Evolutionary conservation across 2,113 vertebrate species (phyloP).

Genomic region (Glaucidium brasilianum): DNA sequence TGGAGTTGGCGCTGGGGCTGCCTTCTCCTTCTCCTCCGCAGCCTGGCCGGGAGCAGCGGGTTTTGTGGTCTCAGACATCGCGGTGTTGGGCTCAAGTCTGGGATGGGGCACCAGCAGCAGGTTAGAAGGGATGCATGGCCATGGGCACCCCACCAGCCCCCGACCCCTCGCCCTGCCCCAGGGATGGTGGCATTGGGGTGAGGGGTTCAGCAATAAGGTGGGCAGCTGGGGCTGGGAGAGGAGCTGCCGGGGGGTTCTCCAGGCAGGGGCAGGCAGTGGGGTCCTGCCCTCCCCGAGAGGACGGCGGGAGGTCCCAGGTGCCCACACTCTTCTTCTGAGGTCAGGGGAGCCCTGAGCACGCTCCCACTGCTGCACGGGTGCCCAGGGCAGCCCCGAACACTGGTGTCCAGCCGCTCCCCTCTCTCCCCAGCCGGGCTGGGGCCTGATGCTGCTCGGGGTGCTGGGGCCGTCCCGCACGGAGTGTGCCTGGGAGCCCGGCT

Average conservation of each 20-base stretch:
- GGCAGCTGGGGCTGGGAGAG: neutral
- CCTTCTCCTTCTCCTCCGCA: slow-evolving; percentile 84
- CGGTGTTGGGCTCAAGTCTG: slow-evolving; percentile 58
- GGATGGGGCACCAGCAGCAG: slow-evolving; percentile 18
- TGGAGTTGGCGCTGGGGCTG: slow-evolving; percentile 17
- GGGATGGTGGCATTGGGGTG: accelerated
- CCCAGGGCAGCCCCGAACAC: neutral
- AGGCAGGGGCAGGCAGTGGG: neutral
- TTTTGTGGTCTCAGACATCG: slow-evolving; percentile 88
- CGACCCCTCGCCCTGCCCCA: accelerated
- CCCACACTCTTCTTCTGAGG: neutral
- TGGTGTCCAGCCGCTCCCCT: accelerated
- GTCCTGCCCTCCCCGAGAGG: neutral
- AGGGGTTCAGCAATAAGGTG: neutral
- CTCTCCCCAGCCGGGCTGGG: neutral
- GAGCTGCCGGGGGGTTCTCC: neutral
- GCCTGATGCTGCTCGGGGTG: neutral
- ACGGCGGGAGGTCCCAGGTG: accelerated
- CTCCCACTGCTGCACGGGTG: neutral
- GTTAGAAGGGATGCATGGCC: neutral
- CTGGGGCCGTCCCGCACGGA: accelerated
- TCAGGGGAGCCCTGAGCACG: neutral
- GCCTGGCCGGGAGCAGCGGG: slow-evolving; percentile 76
- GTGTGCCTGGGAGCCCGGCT: neutral
- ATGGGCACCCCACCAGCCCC: neutral